Evolutionary conservation across 2,113 vertebrate species (phyloP).

Genomic region (Bubo bubo): DNA sequence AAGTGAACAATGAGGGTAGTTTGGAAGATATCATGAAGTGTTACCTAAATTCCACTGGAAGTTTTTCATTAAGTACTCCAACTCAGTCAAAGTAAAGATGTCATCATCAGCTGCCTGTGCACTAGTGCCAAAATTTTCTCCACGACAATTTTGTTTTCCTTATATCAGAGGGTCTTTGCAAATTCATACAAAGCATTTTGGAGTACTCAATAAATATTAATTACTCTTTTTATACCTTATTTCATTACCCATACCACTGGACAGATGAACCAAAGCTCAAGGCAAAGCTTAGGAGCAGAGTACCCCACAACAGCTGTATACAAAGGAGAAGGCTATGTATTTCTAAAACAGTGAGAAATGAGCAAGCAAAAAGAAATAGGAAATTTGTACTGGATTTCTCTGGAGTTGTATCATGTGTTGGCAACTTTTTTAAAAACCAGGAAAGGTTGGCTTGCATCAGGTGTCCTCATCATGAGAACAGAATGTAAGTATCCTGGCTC

Average conservation of each 20-base stretch:
- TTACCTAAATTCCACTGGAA: not conserved
- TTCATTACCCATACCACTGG: not conserved
- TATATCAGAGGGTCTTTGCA: not conserved
- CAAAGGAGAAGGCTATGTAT: not conserved
- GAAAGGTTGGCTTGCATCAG: not conserved
- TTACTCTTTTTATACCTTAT: not conserved
- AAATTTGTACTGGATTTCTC: not conserved
- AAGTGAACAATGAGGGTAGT: not conserved
- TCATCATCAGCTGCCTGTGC: not conserved
- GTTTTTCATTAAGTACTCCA: not conserved
- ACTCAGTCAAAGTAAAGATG: not conserved
- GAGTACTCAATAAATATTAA: not conserved
- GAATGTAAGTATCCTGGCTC: not conserved
- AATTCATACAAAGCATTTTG: not conserved
- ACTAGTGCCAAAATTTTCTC: not conserved
- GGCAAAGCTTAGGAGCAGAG: not conserved
- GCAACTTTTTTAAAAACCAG: not conserved
- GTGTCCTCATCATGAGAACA: not conserved
- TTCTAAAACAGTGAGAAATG: not conserved
- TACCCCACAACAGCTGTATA: not conserved
- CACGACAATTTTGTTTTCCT: not conserved
- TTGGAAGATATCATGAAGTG: not conserved
- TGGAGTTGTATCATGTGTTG: not conserved
- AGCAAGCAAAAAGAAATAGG: not conserved
- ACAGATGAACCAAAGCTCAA: not conserved